phyloP scores from a whole-genome alignment of 2,113 vertebrate species.

The Heterochromis multidens region DNA sequence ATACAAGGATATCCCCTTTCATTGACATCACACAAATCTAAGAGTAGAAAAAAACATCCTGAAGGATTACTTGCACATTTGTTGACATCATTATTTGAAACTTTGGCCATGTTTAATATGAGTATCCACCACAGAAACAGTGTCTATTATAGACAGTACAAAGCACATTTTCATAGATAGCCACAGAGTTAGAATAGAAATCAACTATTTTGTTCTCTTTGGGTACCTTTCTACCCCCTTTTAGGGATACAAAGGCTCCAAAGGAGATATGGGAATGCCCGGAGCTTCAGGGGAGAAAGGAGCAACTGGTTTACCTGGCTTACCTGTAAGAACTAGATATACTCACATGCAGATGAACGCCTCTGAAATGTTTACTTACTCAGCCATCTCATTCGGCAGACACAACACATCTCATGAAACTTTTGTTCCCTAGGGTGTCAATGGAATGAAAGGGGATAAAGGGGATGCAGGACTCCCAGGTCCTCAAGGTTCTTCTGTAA shows the following conservation, averaged over 20 bases:
- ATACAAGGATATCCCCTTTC: no score
- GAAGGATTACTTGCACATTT: neutral
- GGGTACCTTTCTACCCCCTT: neutral
- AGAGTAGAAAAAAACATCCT: neutral
- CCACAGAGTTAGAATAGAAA: neutral
- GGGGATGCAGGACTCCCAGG: constrained; percentile 89
- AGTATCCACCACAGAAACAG: rapidly evolving
- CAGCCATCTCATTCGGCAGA: rapidly evolving
- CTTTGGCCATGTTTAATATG: neutral
- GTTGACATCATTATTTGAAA: neutral
- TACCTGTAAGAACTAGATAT: constrained; percentile 82
- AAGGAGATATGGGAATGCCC: constrained; percentile 89
- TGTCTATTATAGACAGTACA: neutral
- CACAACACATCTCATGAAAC: neutral
- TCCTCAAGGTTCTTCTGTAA: constrained; percentile 93
- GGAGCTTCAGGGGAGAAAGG: constrained; percentile 92
- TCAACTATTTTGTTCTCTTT: neutral
- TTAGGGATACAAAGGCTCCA: constrained; percentile 94
- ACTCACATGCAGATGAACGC: neutral
- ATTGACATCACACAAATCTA: neutral
- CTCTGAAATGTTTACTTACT: neutral
- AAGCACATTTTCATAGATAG: neutral
- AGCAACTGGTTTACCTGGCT: constrained; percentile 87
- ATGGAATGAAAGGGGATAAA: constrained; percentile 90
- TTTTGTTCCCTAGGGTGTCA: constrained; percentile 80